Base-by-base conservation (phyloP, 2,113 vertebrate species). In the Gadus chalcogrammus region DNA sequence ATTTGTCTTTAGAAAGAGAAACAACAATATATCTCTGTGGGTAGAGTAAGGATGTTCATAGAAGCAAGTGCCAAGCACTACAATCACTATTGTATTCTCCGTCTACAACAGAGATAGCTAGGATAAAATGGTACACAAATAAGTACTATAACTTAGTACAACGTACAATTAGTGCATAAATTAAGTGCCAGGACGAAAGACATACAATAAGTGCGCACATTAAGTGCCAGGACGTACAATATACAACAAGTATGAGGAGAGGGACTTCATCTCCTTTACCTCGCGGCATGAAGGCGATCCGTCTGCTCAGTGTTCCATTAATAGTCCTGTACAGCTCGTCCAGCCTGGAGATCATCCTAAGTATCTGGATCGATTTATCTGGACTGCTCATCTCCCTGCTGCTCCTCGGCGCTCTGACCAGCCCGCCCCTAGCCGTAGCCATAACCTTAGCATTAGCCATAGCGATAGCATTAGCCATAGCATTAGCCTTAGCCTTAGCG, bases 321-420 rank as follows among this genome's bases (percentile, higher is more conserved):
- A 91, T 72, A 0, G 72, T 74, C 64, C 70, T 80, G 42, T 90
- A 79, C 68, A 90, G 65, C 67, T 85, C 87, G 68, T 91, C 85
- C 65, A 93, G 79, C 17, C 79, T 83, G 2, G 82, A 86, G 72
- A 92, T 81, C 85, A 92, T 88, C 78, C 85, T 85, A 66, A 82
- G 66, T 58, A 92, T 81, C 83, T 89, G 87, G 67, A 77, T 79
- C 65, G 35, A 69, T 68, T 74, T 74, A 15, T 77, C 82, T 1
- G 73, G 38, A 28, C 64, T 15, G 0, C 53, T 61, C 0, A 62
- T 73, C n/a, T 15, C 66, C 0, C 60, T 1, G 58, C 15, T 13
- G 22, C 11, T 64, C 61, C 12, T 42, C 11, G 38, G 72, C 4
- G 24, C 0, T 4, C 71, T 11, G 61, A 42, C 38, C 38, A 42